Conservation (phyloP, 2,113 vertebrate species). For the human (Homo sapiens) region DNA sequence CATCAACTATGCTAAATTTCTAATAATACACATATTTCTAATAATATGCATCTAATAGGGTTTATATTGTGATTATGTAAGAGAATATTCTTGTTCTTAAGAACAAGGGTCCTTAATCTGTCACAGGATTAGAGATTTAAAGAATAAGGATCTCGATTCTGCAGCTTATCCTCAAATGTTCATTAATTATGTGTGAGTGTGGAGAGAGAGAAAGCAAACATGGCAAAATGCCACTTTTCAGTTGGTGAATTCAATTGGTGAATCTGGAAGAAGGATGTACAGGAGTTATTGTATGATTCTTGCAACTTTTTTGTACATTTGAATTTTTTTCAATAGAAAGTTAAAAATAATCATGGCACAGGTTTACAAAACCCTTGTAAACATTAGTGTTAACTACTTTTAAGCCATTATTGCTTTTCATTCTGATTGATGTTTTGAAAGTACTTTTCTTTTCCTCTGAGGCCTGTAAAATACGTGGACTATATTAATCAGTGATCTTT, state of each 20-base stretch:
- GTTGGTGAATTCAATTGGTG: not conserved
- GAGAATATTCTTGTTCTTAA: not conserved
- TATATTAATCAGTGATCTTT: accelerated
- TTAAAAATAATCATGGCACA: conserved; percentile 10
- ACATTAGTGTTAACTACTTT: not conserved
- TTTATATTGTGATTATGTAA: not conserved
- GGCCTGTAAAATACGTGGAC: not conserved
- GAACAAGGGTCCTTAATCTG: not conserved
- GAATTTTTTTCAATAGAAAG: not conserved
- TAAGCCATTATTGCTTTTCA: not conserved
- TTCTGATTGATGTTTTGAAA: not conserved
- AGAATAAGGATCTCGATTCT: not conserved
- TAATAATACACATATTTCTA: not conserved
- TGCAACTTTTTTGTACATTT: not conserved
- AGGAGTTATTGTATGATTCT: not conserved
- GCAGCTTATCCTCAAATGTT: not conserved
- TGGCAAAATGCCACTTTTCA: not conserved
- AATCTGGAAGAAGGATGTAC: not conserved
- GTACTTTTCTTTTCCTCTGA: not conserved
- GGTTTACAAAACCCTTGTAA: not conserved
- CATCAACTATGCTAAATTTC: not conserved
- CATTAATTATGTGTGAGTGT: not conserved
- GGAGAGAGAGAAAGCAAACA: not conserved
- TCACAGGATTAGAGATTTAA: no score
- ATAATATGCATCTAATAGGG: not conserved